Evolutionary conservation across 2,797 vertebrate species (phyloP), one percentile per base, ranked within the genome.

Genomic region (Leptatherina wallacei): DNA sequence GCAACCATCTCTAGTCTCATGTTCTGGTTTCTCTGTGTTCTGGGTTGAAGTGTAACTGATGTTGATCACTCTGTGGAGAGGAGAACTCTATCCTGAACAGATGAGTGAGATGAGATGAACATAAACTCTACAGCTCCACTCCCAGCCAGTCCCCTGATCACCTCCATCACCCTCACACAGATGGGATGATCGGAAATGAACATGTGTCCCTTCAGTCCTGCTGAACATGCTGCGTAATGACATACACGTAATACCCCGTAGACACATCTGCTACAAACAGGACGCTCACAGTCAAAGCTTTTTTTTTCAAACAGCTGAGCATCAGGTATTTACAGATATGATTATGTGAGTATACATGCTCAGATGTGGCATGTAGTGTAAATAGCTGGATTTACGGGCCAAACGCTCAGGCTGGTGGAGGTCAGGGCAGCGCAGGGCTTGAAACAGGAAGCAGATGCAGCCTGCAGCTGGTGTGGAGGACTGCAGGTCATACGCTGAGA

Each of bases 361-460:
- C 14, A 47, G 10, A 20, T 54, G 52, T 55, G 35, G 35, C 14
- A 16, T 57, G 32, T 44, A 60, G 62, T 40, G 36, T 81, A 76
- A 72, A 82, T 79, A 69, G 61, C 54, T 56, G 51, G 67, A 87
- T 88, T 75, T 82, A 85, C 71, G 57, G 69, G 33, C 57, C 29
- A 18, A 65, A 68, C 62, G 36, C 64, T 67, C 11, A 24, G 7
- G 1, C 78, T 27, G 62, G 47, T 68, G 0, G 33, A 62, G 78
- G 87, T 90, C 85, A 85, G 67, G 59, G 63, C 57, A 59, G 57
- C 67, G 20, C 24, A 32, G 55, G 61, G 64, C 68, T 75, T 73
- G 74, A 84, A 82, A 90, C 85, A 82, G 80, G 86, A 88, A 88
- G 83, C 83, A 89, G 86, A 88, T 90, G 87, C 42, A 59, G 75